A percentile compares a stretch with the other conserved stretches of the same genome.
phyloP scores from a whole-genome alignment of 2,113 vertebrate genomes.

The Solenodon paradoxus region DNA sequence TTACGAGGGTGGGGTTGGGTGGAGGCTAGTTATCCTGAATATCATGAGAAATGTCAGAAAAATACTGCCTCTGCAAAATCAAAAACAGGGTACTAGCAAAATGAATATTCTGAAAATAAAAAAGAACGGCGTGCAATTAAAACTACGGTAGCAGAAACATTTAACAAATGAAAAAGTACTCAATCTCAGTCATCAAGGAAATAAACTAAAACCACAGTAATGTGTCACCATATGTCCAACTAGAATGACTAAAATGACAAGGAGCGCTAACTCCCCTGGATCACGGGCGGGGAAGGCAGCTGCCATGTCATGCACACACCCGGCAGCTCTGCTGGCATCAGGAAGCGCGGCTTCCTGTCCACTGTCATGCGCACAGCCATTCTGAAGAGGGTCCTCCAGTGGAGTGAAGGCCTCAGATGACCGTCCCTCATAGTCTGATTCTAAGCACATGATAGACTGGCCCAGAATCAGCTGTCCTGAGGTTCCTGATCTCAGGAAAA shows the following conservation, averaged over 20 bases:
- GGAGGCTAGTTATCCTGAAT: neutral
- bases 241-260: neutral
- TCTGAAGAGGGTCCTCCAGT: neutral
- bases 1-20: too few species aligned
- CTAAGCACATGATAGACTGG: neutral
- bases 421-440: neutral
- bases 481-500: neutral
- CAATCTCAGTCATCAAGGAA: neutral
- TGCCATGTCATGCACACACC: neutral
- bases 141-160: neutral
- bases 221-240: neutral
- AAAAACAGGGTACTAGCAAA: neutral
- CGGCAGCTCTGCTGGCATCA: rapidly evolving
- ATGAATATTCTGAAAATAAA: neutral
- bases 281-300: neutral
- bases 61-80: neutral
- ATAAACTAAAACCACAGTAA: neutral
- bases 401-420: neutral
- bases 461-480: too few species aligned
- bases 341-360: neutral
- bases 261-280: neutral
- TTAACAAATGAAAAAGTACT: neutral
- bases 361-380: neutral
- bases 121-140: neutral
- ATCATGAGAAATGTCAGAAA: neutral